Percentiles rank a stretch among this genome's conserved stretches.
Conservation (phyloP, 2,113 vertebrate genomes). For the Cairina moschata region DNA sequence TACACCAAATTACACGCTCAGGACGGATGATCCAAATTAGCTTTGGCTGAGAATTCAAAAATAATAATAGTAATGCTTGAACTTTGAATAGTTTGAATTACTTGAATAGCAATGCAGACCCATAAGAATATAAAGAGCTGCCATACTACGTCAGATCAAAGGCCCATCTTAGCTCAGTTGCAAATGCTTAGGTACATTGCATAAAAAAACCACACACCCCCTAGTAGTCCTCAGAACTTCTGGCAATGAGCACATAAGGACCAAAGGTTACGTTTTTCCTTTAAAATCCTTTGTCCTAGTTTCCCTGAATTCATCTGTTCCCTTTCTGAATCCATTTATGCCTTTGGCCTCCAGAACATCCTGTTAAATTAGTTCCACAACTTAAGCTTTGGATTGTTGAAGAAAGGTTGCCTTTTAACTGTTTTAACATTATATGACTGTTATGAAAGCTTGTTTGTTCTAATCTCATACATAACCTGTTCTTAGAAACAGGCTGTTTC, state of each 20-base stretch:
- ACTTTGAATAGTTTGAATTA: background rate
- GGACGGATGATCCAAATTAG: background rate
- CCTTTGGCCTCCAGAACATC: background rate
- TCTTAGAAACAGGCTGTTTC: background rate
- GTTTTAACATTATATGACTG: background rate
- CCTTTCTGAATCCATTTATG: background rate
- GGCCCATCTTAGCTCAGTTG: background rate
- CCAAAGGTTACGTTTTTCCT: background rate
- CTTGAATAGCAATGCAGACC: too few species aligned
- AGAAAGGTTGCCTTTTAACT: background rate
- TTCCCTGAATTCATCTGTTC: background rate
- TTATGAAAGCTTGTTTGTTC: background rate
- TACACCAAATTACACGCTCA: background rate
- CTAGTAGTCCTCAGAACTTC: background rate
- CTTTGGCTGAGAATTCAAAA: background rate
- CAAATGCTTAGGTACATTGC: fast-evolving
- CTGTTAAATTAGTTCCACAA: background rate
- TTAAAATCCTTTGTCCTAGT: background rate
- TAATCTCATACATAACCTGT: background rate
- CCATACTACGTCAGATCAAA: background rate
- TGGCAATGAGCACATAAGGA: background rate
- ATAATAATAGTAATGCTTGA: background rate
- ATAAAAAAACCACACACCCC: background rate
- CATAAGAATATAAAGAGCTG: background rate
- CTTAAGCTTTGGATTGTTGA: background rate